Conservation (phyloP, 2,113 vertebrate genomes). For the Pao palembangensis region DNA sequence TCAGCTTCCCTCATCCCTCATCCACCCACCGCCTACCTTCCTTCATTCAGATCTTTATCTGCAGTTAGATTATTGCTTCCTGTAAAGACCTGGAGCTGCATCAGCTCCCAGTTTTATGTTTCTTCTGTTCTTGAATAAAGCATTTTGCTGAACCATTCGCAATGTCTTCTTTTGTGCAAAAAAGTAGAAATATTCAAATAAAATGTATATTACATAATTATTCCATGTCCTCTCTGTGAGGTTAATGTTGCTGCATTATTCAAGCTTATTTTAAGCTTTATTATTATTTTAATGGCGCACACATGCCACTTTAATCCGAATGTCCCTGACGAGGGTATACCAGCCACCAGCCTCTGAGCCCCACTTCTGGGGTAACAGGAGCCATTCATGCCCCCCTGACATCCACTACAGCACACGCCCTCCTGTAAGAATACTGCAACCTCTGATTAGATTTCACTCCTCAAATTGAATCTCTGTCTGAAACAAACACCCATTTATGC, state of each 20-base stretch:
- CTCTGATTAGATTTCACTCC: conserved; percentile 69
- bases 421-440: conserved; percentile 55
- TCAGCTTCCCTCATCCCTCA: conserved; percentile 25
- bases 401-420: conserved; percentile 52
- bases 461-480: conserved; percentile 68
- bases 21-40: conserved; percentile 29
- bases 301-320: conserved; percentile 24
- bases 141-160: background rate
- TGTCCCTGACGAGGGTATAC: background rate
- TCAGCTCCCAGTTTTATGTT: conserved; percentile 45
- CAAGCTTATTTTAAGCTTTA: conserved; percentile 16
- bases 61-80: conserved; percentile 67
- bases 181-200: background rate
- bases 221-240: no score
- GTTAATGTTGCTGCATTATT: conserved; percentile 8
- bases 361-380: conserved; percentile 57
- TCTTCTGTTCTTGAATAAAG: conserved; percentile 39
- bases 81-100: conserved; percentile 54
- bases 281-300: conserved; percentile 29
- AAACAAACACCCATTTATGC: conserved; percentile 64
- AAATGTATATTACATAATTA: no score
- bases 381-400: conserved; percentile 46
- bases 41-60: conserved; percentile 61
- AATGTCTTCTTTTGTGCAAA: background rate
- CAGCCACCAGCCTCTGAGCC: conserved; percentile 7